Evolutionary conservation across 53 echinoderm and acorn worm species (phyloP).

Genomic region (Echinarachnius parma): DNA sequence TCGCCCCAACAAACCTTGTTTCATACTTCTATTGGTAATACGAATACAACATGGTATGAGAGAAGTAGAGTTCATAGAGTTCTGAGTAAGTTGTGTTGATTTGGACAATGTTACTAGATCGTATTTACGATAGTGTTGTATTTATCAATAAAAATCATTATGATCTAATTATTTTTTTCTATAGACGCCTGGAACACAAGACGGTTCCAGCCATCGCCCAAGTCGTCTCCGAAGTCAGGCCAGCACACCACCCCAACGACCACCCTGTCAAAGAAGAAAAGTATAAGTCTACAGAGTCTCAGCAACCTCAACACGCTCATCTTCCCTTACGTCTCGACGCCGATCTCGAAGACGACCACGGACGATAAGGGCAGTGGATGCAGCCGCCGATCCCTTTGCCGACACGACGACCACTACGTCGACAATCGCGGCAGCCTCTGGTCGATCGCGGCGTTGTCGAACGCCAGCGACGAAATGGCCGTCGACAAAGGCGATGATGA

Average conservation of each 20-base stretch:
- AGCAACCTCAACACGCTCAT: conserved; percentile 42
- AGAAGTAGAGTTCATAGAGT: too few relatives aligned
- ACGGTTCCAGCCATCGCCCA: background rate
- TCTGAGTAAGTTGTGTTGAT: too few relatives aligned
- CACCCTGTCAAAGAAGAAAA: conserved; percentile 39
- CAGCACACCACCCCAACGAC: background rate
- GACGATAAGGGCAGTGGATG: background rate
- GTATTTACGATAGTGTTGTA: too few relatives aligned
- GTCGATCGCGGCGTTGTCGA: conserved; percentile 22
- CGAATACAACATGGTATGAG: too few relatives aligned
- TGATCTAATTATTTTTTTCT: background rate
- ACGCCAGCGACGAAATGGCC: conserved; percentile 2
- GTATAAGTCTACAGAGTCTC: conserved; percentile 42
- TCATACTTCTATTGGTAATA: too few relatives aligned
- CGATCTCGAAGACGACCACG: background rate
- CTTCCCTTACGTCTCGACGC: conserved; percentile 27
- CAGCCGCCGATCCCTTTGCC: conserved; percentile 11
- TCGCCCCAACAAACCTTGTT: too few relatives aligned
- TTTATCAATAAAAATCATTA: conserved; percentile 12
- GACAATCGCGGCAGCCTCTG: conserved; percentile 9
- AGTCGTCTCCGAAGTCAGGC: background rate
- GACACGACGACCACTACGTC: background rate
- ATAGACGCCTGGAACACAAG: conserved; percentile 26
- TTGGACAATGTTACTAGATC: too few relatives aligned
- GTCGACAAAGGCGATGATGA: background rate